Evolutionary conservation across 53 echinoderm and acorn worm species (phyloP).

Genomic region (Luidia sarsii): DNA sequence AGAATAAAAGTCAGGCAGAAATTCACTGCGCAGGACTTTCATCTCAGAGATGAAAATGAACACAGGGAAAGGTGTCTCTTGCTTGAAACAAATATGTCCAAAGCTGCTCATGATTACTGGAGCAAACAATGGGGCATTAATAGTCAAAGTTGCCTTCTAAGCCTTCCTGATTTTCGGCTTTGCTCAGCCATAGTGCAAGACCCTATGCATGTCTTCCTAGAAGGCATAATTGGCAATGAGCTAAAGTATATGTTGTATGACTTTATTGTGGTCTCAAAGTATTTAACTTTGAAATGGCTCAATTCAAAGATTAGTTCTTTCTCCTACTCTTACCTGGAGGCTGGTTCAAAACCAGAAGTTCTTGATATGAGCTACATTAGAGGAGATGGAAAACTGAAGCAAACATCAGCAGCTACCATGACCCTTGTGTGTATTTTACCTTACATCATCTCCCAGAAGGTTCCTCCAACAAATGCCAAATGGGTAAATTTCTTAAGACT

Average conservation of each 20-base stretch:
- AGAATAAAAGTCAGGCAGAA: constrained; percentile 42
- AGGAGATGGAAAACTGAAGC: constrained; percentile 58
- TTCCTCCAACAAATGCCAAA: constrained; percentile 50
- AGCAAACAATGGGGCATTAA: constrained; percentile 80
- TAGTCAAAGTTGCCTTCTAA: constrained; percentile 47
- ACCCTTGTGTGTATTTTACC: constrained; percentile 57
- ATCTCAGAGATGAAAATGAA: constrained; percentile 39
- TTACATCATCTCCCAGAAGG: constrained; percentile 48
- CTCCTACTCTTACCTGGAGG: constrained; percentile 56
- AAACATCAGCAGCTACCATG: constrained; percentile 59
- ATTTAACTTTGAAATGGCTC: constrained; percentile 70
- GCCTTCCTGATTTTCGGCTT: constrained; percentile 45
- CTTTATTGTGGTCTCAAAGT: constrained; percentile 48
- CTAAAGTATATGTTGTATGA: constrained; percentile 56
- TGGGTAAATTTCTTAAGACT: constrained; percentile 61
- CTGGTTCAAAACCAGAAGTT: constrained; percentile 37
- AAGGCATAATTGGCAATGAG: constrained; percentile 71
- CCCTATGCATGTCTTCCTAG: constrained; percentile 74
- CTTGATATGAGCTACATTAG: constrained; percentile 31
- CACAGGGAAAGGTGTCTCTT: constrained; percentile 53
- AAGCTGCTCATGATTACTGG: constrained; percentile 58
- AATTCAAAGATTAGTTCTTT: constrained; percentile 55
- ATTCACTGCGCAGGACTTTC: constrained; percentile 46
- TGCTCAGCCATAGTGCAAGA: constrained; percentile 66
- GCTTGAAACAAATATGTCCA: constrained; percentile 30